These are phyloP conservation scores for Scaptomyza tumidula DNA, from an alignment of 2,888 invertebrate species.

Conservation along the genomic window DNA sequence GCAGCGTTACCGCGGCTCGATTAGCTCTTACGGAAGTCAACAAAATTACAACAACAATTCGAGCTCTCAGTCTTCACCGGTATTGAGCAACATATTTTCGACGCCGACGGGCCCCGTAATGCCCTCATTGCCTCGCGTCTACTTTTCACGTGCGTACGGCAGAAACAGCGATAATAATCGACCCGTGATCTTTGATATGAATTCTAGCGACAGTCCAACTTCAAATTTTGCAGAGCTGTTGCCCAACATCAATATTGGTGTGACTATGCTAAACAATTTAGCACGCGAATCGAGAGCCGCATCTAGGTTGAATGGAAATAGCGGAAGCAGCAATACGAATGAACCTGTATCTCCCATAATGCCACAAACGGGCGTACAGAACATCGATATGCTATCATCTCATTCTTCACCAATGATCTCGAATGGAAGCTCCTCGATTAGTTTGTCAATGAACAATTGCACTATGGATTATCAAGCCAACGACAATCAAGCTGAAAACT, in stretches of 20 bases:
- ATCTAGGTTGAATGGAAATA: background rate
- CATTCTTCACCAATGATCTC: background rate
- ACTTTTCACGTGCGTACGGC: background rate
- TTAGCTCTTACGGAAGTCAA: background rate
- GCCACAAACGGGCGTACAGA: background rate
- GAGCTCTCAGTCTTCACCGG: background rate
- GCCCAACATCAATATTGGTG: slow-evolving; percentile 27
- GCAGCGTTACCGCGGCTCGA: background rate
- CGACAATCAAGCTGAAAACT: background rate
- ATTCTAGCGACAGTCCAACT: background rate
- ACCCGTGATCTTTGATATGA: slow-evolving; percentile 15
- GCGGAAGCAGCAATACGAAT: background rate
- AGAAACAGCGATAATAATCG: background rate
- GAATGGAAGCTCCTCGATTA: background rate
- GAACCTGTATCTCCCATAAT: background rate
- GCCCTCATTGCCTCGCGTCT: slow-evolving; percentile 33
- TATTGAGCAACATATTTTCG: slow-evolving; percentile 25
- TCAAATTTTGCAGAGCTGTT: background rate
- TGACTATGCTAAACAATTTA: background rate
- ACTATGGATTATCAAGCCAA: background rate
- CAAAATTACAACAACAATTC: background rate
- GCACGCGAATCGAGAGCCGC: background rate
- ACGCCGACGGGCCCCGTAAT: slow-evolving; percentile 42
- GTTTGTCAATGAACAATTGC: background rate
- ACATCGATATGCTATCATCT: background rate